Evolutionary conservation across 1,140 invertebrate genomes (phyloP).

Genomic region (Adoxophyes honmai): DNA sequence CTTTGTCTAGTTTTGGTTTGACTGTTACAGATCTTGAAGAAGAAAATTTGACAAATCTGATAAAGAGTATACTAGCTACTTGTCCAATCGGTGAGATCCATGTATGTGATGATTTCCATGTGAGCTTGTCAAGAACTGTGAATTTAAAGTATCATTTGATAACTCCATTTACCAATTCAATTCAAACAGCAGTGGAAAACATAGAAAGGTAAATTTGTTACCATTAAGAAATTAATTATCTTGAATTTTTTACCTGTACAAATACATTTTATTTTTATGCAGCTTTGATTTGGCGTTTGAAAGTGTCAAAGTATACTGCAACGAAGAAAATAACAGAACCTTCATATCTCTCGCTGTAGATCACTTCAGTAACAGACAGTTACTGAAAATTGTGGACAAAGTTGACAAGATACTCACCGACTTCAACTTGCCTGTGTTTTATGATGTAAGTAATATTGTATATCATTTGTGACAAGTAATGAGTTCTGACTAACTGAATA

Average conservation of each 20-base stretch:
- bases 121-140: constrained; percentile 68
- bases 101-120: constrained; percentile 57
- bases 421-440: constrained; percentile 82
- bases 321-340: constrained; percentile 86
- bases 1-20: no score
- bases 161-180: constrained; percentile 41
- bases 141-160: constrained; percentile 59
- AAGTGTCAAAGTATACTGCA: constrained; percentile 81
- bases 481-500: constrained; percentile 20
- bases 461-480: not conserved
- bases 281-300: constrained; percentile 81
- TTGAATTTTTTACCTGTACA: not conserved
- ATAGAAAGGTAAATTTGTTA: constrained; percentile 38
- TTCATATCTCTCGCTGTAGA: constrained; percentile 83
- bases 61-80: constrained; percentile 39
- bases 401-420: constrained; percentile 81
- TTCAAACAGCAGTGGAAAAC: constrained; percentile 34
- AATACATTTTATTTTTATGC: constrained; percentile 28
- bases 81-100: constrained; percentile 33
- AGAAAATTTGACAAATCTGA: constrained; percentile 35
- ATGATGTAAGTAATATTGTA: constrained; percentile 75
- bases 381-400: constrained; percentile 75
- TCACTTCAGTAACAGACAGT: constrained; percentile 65
- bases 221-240: constrained; percentile 14
- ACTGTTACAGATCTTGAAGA: constrained; percentile 46